Conservation (phyloP, 2,113 vertebrate genomes). For the Pollimyrus isidori region DNA sequence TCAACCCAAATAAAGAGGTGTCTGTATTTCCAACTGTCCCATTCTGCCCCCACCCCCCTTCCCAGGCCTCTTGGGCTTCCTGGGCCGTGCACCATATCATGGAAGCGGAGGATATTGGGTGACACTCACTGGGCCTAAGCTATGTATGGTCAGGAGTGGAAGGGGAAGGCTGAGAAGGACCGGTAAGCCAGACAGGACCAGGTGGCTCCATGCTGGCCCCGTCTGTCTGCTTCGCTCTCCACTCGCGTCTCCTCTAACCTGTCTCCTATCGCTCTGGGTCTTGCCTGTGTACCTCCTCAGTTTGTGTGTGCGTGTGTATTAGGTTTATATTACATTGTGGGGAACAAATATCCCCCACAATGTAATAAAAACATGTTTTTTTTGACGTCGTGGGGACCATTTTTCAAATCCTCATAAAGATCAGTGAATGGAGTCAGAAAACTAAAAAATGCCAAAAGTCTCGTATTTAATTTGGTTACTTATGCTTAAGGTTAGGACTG, state of each 20-base stretch:
- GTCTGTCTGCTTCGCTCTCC: not conserved
- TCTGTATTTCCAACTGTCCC: constrained; percentile 43
- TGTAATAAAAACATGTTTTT: no score
- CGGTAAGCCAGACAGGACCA: constrained; percentile 1
- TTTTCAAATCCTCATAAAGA: no score
- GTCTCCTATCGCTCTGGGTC: not conserved
- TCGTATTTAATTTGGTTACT: no score
- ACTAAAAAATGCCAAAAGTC: no score
- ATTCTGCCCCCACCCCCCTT: constrained; percentile 13
- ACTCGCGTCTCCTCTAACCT: not conserved
- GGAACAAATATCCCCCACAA: no score
- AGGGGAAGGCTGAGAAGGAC: constrained; percentile 11
- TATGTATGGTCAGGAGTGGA: constrained; percentile 44
- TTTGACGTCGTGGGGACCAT: no score
- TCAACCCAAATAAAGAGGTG: constrained; percentile 60
- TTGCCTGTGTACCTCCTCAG: not conserved
- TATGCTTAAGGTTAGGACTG: no score
- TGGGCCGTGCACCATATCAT: constrained; percentile 7
- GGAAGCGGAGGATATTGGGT: constrained; percentile 32
- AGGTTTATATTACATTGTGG: no score
- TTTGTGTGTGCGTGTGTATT: not conserved
- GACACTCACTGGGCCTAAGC: constrained; percentile 38
- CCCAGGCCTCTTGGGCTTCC: constrained; percentile 15
- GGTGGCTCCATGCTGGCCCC: not conserved
- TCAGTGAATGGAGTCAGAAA: no score